Evolutionary conservation across 35 echinoderm and acorn worm genomes (phyloP).

Genomic region (Nesometra sesokonis): DNA sequence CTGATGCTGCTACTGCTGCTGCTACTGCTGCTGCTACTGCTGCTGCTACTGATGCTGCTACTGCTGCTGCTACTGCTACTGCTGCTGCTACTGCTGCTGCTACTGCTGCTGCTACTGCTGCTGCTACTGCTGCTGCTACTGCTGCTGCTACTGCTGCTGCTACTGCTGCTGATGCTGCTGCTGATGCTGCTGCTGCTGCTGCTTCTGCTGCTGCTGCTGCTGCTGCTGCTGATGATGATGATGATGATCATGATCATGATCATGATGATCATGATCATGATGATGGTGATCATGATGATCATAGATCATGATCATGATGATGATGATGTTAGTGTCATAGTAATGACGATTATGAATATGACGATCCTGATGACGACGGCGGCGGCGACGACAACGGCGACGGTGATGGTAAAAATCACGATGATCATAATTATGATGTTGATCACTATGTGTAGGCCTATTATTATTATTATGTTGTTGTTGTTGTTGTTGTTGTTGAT

Average conservation of each 20-base stretch:
- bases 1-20: background rate
- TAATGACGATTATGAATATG: background rate
- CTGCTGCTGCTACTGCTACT: too few relatives aligned
- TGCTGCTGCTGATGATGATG: too few relatives aligned
- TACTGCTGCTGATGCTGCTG: too few relatives aligned
- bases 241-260: conserved; percentile 12
- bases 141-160: background rate
- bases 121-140: background rate
- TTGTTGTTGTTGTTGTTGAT: conserved; percentile 3
- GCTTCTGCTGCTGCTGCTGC: background rate
- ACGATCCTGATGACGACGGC: background rate
- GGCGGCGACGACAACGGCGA: background rate
- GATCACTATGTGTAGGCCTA: background rate
- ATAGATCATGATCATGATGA: too few relatives aligned
- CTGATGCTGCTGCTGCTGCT: too few relatives aligned
- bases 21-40: background rate
- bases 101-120: conserved; percentile 2
- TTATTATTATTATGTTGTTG: too few relatives aligned
- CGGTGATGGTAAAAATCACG: too few relatives aligned
- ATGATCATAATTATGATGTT: background rate
- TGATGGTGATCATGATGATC: conserved; percentile 2
- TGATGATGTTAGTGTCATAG: background rate
- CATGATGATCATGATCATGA: too few relatives aligned
- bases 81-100: conserved; percentile 2
- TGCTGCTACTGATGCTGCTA: too few relatives aligned